A percentile compares a stretch with the other conserved stretches of the same genome.
Conservation (phyloP, 2,888 invertebrate species). For the Bombyx huttoni region DNA sequence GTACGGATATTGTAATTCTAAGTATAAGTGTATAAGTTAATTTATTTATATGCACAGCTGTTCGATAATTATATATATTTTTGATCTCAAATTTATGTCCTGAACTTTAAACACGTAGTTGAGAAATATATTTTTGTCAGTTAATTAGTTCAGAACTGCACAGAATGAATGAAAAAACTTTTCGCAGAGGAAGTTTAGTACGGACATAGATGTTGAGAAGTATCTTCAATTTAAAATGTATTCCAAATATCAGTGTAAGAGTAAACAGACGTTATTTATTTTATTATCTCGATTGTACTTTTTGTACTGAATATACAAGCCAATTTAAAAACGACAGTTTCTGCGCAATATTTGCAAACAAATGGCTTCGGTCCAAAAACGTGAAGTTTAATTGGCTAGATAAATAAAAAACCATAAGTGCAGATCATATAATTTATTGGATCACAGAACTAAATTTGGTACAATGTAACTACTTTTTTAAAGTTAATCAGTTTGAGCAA, state of each 20-base stretch:
- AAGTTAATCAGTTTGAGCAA: slow-evolving; percentile 65
- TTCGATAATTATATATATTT: too few species aligned
- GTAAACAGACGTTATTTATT: neutral
- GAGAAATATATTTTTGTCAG: too few species aligned
- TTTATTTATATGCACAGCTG: too few species aligned
- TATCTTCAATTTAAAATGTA: neutral
- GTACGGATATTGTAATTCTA: too few species aligned
- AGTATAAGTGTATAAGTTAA: too few species aligned
- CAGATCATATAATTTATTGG: slow-evolving; percentile 55
- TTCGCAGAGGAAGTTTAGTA: too few species aligned
- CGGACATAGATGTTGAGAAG: too few species aligned
- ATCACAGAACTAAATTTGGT: slow-evolving; percentile 66
- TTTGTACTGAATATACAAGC: neutral
- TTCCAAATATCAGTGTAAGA: neutral
- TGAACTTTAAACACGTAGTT: too few species aligned
- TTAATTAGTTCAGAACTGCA: too few species aligned
- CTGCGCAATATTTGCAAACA: neutral
- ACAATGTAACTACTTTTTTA: slow-evolving; percentile 54
- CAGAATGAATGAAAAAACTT: too few species aligned
- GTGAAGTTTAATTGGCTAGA: neutral
- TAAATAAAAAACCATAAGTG: slow-evolving; percentile 22
- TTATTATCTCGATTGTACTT: neutral
- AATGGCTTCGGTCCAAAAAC: neutral
- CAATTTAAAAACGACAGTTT: neutral
- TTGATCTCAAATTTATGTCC: too few species aligned